Conservation (phyloP, 1,140 invertebrate genomes). For the Ceratoteleas bidentatus region DNA sequence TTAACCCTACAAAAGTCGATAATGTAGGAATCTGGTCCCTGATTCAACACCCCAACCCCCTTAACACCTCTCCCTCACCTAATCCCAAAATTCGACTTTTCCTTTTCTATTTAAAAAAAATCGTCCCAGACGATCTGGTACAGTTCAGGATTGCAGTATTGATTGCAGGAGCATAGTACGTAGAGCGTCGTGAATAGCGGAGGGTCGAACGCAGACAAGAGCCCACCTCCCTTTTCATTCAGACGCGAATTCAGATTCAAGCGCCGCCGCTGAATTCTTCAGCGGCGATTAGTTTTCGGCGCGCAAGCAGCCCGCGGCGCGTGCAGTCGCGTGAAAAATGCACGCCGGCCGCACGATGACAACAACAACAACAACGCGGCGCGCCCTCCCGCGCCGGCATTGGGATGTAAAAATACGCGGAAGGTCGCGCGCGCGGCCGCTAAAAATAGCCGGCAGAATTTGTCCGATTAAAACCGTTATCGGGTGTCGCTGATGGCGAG, state of each 20-base stretch:
- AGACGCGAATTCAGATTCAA: constrained; percentile 69
- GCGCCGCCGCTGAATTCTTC: constrained; percentile 60
- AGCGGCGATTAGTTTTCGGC: constrained; percentile 44
- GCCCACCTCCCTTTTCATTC: constrained; percentile 69
- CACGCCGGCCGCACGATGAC: too few relatives aligned
- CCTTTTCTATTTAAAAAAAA: constrained; percentile 62
- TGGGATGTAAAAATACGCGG: constrained; percentile 62
- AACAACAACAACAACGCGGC: too few relatives aligned
- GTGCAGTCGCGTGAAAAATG: neutral
- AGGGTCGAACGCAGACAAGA: constrained; percentile 77
- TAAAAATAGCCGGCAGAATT: constrained; percentile 47
- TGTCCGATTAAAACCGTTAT: constrained; percentile 23
- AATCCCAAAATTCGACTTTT: too few relatives aligned
- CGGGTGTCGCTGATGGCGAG: too few relatives aligned
- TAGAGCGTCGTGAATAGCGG: too few relatives aligned
- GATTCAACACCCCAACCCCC: too few relatives aligned
- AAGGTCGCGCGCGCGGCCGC: constrained; percentile 66
- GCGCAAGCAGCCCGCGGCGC: neutral
- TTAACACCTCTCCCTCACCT: too few relatives aligned
- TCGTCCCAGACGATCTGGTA: too few relatives aligned
- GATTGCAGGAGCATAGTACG: too few relatives aligned
- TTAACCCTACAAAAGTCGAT: too few relatives aligned
- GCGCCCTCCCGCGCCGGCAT: constrained; percentile 43
- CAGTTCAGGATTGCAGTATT: too few relatives aligned
- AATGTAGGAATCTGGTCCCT: too few relatives aligned